Evolutionary conservation across 2,797 vertebrate species (phyloP), one percentile per base, ranked within the genome.

Genomic region (Clarias pachynema): DNA sequence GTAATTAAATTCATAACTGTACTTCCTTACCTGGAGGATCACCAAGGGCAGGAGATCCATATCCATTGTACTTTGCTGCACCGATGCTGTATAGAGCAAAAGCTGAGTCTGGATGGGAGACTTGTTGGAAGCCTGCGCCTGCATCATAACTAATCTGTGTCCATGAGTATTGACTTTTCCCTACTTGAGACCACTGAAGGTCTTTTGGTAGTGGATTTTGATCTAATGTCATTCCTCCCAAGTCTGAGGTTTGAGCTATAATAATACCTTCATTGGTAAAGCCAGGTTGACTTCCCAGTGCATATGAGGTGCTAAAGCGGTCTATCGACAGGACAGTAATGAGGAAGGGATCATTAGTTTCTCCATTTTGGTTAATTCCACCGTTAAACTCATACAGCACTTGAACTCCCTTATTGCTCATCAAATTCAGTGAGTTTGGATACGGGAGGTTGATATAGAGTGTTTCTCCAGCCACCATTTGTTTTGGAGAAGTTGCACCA

Each of bases 361-460:
- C 0, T 0, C 0, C 0, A 0, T 0, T n/a, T 10, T 16, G 4
- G 0, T 34, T 22, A 7, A 59, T 1, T 44, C 89, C 92, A 5
- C 95, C 94, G 0, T 90, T 93, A 73, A 91, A 93, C 74, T 93
- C 91, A 75, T 92, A 92, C 20, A 92, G 77, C 60, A 95, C 94
- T 78, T 95, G 93, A 78, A 95, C 88, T 15, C 89, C 91, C 20
- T 92, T 90, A 83, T 93, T 87, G 65, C 93, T 89, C 0, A 80
- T 89, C 66, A 95, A 73, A 73, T 89, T 87, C 26, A 94, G 80
- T 12, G 94, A 90, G 1, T 2, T 0, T 5, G 87, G 79, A 49
- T 74, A 84, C 0, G 20, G 29, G 34, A 94, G 56, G 49, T 89
- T 49, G 62, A 94, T 88, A 44, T 87, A 63, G 3, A 65, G 1